Evolutionary conservation across 1,140 invertebrate genomes (phyloP).

Genomic region (Polyergus mexicanus): DNA sequence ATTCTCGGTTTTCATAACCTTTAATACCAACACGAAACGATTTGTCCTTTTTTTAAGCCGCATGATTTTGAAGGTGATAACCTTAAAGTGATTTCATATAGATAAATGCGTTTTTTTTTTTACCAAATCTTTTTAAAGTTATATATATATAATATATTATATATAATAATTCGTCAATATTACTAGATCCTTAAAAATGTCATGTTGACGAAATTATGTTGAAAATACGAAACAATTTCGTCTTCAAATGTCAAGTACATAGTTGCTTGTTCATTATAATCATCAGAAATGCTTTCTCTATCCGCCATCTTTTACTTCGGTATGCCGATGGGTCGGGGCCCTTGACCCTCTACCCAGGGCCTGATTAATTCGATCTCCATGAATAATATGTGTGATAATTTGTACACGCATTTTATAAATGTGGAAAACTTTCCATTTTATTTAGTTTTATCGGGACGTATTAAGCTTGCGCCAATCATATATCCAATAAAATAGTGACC

Average conservation of each 20-base stretch:
- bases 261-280: background rate
- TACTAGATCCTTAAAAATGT: background rate
- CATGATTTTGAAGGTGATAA: slow-evolving; percentile 15
- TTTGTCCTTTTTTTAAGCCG: background rate
- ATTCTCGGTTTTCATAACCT: background rate
- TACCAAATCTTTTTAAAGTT: background rate
- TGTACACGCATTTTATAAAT: background rate
- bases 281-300: background rate
- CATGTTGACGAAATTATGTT: background rate
- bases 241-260: background rate
- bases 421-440: background rate
- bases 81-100: slow-evolving; percentile 6
- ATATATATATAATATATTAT: no score
- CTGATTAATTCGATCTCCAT: background rate
- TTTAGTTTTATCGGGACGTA: background rate
- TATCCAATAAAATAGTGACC: slow-evolving; percentile 26
- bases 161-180: background rate
- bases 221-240: background rate
- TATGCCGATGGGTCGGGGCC: slow-evolving; percentile 10
- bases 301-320: slow-evolving; percentile 32
- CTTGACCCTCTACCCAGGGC: slow-evolving; percentile 13
- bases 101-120: background rate
- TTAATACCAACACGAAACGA: background rate
- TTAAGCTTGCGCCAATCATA: background rate
- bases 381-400: background rate